Evolutionary conservation across 2,888 invertebrate genomes (phyloP).

Genomic region (Drosophila bunnanda): DNA sequence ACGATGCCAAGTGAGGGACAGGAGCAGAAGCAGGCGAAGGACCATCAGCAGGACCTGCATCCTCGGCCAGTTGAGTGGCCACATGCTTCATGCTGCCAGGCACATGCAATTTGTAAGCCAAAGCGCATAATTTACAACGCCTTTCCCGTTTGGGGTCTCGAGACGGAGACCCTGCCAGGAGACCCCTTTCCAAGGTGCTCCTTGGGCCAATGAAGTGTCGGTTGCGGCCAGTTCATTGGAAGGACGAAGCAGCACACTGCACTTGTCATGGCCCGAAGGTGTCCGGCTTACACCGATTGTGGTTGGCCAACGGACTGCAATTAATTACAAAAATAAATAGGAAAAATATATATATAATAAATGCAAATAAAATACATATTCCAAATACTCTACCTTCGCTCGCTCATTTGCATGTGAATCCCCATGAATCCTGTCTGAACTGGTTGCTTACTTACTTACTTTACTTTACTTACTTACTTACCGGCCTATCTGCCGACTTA

Average conservation of each 20-base stretch:
- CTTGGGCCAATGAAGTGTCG: conserved; percentile 29
- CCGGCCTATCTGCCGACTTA: conserved; percentile 21
- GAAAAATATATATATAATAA: not conserved
- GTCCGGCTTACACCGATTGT: conserved; percentile 24
- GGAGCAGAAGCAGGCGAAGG: conserved; percentile 9
- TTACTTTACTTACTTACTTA: not conserved
- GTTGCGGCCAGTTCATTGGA: conserved; percentile 22
- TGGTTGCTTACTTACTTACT: conserved; percentile 1
- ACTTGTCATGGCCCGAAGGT: conserved; percentile 17
- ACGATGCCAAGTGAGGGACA: conserved; percentile 48
- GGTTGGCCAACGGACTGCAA: conserved; percentile 11
- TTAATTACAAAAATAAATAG: conserved; percentile 4
- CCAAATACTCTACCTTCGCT: not conserved
- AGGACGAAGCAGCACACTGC: not conserved
- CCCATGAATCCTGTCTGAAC: conserved; percentile 2
- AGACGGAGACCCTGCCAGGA: conserved; percentile 4
- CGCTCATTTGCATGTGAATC: conserved; percentile 13
- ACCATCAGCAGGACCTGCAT: conserved; percentile 16
- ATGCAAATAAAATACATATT: not conserved
- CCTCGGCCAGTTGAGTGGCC: conserved; percentile 56
- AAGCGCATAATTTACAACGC: conserved; percentile 78
- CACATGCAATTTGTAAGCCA: conserved; percentile 78
- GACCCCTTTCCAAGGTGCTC: not conserved
- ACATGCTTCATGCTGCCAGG: conserved; percentile 67
- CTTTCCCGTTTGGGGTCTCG: conserved; percentile 45